A percentile compares a stretch with the other conserved stretches of the same genome.
phyloP scores from a whole-genome alignment of 2,113 vertebrate genomes.

The Sturnus vulgaris region DNA sequence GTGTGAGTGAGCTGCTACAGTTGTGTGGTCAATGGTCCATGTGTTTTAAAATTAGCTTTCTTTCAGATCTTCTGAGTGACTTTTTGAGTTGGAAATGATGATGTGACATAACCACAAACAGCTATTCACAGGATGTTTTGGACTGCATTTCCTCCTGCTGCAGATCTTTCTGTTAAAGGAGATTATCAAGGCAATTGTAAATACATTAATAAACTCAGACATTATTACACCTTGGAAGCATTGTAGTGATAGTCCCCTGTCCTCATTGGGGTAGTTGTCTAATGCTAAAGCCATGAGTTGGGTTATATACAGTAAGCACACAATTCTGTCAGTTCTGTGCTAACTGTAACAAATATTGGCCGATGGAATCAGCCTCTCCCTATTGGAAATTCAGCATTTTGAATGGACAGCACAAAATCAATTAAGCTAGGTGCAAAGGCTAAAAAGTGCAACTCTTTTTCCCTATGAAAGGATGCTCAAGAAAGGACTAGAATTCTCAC shows the following conservation, averaged over 20 bases:
- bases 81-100: not conserved
- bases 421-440: not conserved
- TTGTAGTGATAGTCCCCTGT: not conserved
- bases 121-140: not conserved
- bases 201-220: not conserved
- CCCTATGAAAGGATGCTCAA: not conserved
- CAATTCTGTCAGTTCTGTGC: not conserved
- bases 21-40: not conserved
- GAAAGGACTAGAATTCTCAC: not conserved
- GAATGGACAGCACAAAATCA: not conserved
- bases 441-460: not conserved
- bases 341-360: not conserved
- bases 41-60: slow-evolving; percentile 1
- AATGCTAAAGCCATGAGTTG: not conserved
- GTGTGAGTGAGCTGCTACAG: not conserved
- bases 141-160: not conserved
- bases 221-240: not conserved
- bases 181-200: not conserved
- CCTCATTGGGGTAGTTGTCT: not conserved
- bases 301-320: not conserved
- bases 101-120: slow-evolving; percentile 54
- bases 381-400: not conserved
- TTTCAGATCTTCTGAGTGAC: not conserved
- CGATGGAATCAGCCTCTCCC: not conserved
- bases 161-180: not conserved